phyloP scores from a whole-genome alignment of 2,888 invertebrate species.

The Habrosyne pyritoides region DNA sequence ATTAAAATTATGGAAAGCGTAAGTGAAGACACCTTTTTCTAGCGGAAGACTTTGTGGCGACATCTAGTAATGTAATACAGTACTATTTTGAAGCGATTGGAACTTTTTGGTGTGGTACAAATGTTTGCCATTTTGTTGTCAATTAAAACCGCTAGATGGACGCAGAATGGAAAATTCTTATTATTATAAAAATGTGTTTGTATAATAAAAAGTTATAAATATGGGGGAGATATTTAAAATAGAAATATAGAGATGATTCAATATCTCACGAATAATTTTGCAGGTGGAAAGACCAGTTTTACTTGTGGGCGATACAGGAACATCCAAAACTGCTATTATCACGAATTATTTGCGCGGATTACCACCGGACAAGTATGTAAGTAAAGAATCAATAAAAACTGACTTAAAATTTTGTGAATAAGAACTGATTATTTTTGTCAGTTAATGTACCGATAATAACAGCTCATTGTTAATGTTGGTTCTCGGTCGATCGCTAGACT shows the following conservation, averaged over 20 bases:
- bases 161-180: no score
- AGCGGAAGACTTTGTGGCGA: neutral
- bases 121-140: neutral
- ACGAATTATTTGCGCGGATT: constrained; percentile 90
- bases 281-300: constrained; percentile 90
- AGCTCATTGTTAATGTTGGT: neutral
- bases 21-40: constrained; percentile 45
- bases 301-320: constrained; percentile 95
- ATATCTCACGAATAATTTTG: constrained; percentile 17
- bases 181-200: neutral
- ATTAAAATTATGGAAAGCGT: constrained; percentile 90
- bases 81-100: neutral
- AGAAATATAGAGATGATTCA: no score
- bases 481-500: neutral
- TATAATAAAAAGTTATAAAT: no score
- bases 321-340: constrained; percentile 95
- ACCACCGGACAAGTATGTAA: constrained; percentile 87
- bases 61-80: neutral
- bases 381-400: no score
- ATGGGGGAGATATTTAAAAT: no score
- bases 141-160: neutral
- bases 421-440: no score
- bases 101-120: neutral
- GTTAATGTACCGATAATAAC: no score
- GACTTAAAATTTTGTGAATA: no score